phyloP scores from a whole-genome alignment of 2,888 invertebrate genomes.

The Plebejus melissa region DNA sequence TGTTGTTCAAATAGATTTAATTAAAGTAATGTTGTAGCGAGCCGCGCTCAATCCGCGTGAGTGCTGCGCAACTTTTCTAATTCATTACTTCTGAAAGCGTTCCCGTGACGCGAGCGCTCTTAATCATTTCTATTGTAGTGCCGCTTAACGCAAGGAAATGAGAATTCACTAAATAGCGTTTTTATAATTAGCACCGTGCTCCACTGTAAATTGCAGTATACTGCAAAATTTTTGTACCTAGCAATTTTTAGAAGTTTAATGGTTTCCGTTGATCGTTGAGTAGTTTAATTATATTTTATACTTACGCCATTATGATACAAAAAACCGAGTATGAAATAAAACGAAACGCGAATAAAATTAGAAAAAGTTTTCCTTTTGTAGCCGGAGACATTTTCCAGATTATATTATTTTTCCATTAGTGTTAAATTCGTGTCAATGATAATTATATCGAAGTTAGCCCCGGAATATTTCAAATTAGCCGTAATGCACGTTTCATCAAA shows the following conservation, averaged over 20 bases:
- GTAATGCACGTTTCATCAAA: slow-evolving; percentile 19
- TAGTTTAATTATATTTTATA: not conserved
- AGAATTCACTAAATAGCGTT: slow-evolving; percentile 36
- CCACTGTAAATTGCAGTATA: slow-evolving; percentile 8
- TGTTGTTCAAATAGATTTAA: slow-evolving; percentile 81
- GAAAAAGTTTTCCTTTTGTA: not conserved
- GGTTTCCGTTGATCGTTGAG: too few relatives aligned
- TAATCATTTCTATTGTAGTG: slow-evolving; percentile 78
- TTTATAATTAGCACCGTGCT: slow-evolving; percentile 41
- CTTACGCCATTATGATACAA: not conserved
- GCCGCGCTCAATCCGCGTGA: slow-evolving; percentile 75
- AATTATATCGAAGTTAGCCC: slow-evolving; percentile 67
- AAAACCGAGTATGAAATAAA: not conserved
- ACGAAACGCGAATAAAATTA: not conserved
- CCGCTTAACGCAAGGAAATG: slow-evolving; percentile 50
- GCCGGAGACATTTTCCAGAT: slow-evolving; percentile 18
- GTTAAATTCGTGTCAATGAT: slow-evolving; percentile 57
- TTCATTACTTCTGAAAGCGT: slow-evolving; percentile 79
- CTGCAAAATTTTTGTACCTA: not conserved
- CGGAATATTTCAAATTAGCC: slow-evolving; percentile 58
- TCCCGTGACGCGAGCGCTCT: slow-evolving; percentile 77
- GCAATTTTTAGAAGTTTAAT: not conserved
- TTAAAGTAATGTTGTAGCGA: slow-evolving; percentile 80
- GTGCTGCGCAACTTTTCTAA: slow-evolving; percentile 79
- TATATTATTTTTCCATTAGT: slow-evolving; percentile 65